phyloP scores from a whole-genome alignment of 1,140 invertebrate species.

The Megathymus violae region DNA sequence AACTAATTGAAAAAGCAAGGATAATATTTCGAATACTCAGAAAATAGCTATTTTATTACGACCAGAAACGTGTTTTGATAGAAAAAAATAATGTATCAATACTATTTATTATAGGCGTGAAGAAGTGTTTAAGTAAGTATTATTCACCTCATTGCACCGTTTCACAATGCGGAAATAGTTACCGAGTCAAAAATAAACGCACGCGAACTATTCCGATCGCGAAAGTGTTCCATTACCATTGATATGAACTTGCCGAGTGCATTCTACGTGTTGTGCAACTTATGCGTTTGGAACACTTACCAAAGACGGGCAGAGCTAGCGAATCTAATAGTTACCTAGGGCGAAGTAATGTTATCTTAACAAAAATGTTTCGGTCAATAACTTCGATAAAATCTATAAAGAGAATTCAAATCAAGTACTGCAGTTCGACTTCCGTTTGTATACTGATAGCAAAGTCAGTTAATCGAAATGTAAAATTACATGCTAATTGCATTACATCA shows the following conservation, averaged over 20 bases:
- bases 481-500: background rate
- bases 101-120: background rate
- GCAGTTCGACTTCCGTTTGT: constrained; percentile 32
- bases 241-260: constrained; percentile 43
- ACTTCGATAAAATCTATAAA: constrained; percentile 63
- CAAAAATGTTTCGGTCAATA: constrained; percentile 65
- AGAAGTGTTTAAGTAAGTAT: background rate
- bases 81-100: too few species aligned
- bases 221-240: constrained; percentile 53
- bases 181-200: constrained; percentile 5
- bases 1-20: constrained; percentile 16
- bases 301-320: constrained; percentile 55
- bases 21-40: constrained; percentile 14
- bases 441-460: background rate
- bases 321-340: constrained; percentile 60
- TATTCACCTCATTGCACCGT: constrained; percentile 4
- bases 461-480: background rate
- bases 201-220: constrained; percentile 35
- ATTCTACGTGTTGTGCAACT: constrained; percentile 44
- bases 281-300: constrained; percentile 36
- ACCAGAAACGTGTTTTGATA: too few species aligned
- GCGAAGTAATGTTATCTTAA: constrained; percentile 51
- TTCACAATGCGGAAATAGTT: constrained; percentile 10
- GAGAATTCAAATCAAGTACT: constrained; percentile 37
- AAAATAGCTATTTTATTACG: constrained; percentile 8